Base-by-base conservation (phyloP, 2,888 invertebrate species). In the Danaus chrysippus region DNA sequence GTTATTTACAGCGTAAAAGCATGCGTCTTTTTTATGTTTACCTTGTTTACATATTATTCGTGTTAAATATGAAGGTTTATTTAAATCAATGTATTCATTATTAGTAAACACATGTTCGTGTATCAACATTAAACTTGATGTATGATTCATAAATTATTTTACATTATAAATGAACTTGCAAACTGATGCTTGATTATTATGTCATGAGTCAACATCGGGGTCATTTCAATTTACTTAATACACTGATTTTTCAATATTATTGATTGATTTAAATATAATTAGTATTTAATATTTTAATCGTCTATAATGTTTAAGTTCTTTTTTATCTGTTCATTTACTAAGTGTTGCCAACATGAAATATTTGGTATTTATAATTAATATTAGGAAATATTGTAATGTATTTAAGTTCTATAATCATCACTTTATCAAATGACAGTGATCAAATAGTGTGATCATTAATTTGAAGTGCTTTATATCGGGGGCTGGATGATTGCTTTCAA, bases 401-500 rank as follows among this genome's bases (percentile, higher is more conserved):
- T 44, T 8, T 9, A 46, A 13, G 15, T 46, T 13, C n/a, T 46
- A 46, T 46, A 46, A 46, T 46, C 13, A 46, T 46, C n/a, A 12
- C 23, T 34, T 34, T 34, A 34, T 34, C 23, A 34, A 34, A 34
- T 34, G 23, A 34, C 23, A 34, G 17, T n/a, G 49, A 17, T 17
- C 49, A 49, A 10, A 17, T 49, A 49, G n/a, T 17, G 49, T 49
- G 49, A 46, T n/a, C 46, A 46, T 46, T 46, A 46, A 49, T 11
- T 11, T 49, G 17, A 49, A 49, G 49, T 49, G 17, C 49, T 49
- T 49, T 15, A 49, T 17, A 49, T 49, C 49, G 49, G 49, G 68
- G 66, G 55, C 68, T 67, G 64, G 70, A 67, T 69, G 67, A 67
- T 65, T 67, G 64, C 49, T 49, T 49, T n/a, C 17, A 34, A 49